These are phyloP conservation scores for Myzus persicae DNA, from an alignment of 1,140 invertebrate genomes.

Conservation along the genomic window DNA sequence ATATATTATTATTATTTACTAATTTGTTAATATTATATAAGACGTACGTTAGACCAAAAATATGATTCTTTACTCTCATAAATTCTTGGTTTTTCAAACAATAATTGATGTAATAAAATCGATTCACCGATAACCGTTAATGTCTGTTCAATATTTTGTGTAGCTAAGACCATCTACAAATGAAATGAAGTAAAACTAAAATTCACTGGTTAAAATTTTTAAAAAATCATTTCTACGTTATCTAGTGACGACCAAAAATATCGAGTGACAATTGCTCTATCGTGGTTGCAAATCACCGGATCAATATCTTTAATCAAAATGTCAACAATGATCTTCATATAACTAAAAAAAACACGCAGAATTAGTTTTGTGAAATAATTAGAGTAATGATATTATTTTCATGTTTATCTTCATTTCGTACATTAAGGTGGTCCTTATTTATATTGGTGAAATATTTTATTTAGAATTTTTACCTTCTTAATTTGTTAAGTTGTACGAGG, in stretches of 20 bases:
- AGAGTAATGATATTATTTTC: neutral
- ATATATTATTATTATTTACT: neutral
- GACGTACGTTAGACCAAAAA: conserved; percentile 33
- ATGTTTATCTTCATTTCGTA: neutral
- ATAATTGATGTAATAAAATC: neutral
- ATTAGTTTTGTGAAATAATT: neutral
- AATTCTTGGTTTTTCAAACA: neutral
- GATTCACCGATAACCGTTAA: conserved; percentile 24
- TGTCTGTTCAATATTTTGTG: neutral
- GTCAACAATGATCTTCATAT: conserved; percentile 19
- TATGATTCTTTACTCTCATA: conserved; percentile 8
- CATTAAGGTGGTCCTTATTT: no score
- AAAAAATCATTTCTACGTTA: neutral
- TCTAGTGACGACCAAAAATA: conserved; percentile 5
- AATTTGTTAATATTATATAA: neutral
- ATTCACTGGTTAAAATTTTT: neutral
- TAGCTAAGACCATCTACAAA: conserved; percentile 23
- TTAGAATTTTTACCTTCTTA: no score
- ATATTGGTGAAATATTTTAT: no score
- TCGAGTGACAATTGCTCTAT: neutral
- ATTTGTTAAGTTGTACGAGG: no score
- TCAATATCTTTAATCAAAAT: neutral
- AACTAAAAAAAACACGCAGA: neutral
- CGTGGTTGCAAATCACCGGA: no score
- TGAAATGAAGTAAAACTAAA: neutral